Evolutionary conservation across 2,888 invertebrate species (phyloP).

Genomic region (Pheosia gnoma): DNA sequence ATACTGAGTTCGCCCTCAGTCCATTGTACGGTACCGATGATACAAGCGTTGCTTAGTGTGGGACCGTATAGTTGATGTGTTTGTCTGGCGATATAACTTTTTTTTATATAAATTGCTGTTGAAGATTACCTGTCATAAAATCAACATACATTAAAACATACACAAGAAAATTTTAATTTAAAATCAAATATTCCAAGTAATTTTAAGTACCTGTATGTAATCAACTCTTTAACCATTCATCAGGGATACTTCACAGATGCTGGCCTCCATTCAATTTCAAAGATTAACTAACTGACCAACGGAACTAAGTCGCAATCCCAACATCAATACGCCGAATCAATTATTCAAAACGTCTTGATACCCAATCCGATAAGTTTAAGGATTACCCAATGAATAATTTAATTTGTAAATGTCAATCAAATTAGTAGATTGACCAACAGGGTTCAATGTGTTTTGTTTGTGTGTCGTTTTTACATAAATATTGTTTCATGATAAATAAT

Average conservation of each 20-base stretch:
- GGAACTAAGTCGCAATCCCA: constrained; percentile 24
- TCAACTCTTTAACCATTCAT: constrained; percentile 13
- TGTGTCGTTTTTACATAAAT: too few species aligned
- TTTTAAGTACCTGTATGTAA: background rate
- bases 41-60: too few species aligned
- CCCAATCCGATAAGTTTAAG: constrained; percentile 44
- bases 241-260: constrained; percentile 26
- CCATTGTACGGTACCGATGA: too few species aligned
- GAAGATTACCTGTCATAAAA: too few species aligned
- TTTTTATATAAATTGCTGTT: too few species aligned
- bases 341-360: constrained; percentile 51
- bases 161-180: too few species aligned
- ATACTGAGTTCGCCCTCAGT: too few species aligned
- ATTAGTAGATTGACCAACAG: constrained; percentile 13
- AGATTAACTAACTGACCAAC: constrained; percentile 47
- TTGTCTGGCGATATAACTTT: too few species aligned
- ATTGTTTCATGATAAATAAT: too few species aligned
- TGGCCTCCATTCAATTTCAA: constrained; percentile 38
- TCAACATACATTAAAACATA: too few species aligned
- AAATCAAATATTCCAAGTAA: too few species aligned
- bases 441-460: background rate
- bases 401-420: constrained; percentile 40
- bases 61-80: too few species aligned
- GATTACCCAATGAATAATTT: constrained; percentile 56
- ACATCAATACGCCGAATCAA: constrained; percentile 50